Evolutionary conservation across 2,888 invertebrate species (phyloP), one percentile per base, ranked within the genome.

Genomic region (Acleris literana): DNA sequence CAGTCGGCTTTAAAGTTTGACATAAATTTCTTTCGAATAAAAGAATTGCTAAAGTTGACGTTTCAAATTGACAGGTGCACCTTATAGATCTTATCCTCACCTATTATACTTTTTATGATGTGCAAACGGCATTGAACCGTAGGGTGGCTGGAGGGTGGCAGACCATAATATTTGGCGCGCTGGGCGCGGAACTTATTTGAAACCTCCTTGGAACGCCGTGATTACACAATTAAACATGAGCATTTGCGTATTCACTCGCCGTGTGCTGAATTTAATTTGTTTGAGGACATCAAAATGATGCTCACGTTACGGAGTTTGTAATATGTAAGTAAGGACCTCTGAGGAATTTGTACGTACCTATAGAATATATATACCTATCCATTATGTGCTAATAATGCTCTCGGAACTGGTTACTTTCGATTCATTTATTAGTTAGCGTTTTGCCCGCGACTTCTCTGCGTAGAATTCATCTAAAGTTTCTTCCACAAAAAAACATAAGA

Each of bases 221-320:
- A 64, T 60, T 60, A 29, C 60, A 56, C 51, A 60, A 51, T 60
- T 20, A 65, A 49, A 33, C 54, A 54, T 58, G 39, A 54, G 71
- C 73, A 72, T 74, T 77, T 82, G 72, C 70, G 77, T 78, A 82
- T 82, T 80, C 80, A 76, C 68, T 44, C 58, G 69, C 68, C 74
- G 78, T 80, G 82, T 77, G 69, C 72, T 71, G 80, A 80, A 82
- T 84, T 72, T 75, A 77, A 83, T 84, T 83, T 79, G 72, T 72
- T 72, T 77, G 72, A 74, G 75, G 76, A 75, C 74, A 78, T 82
- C 79, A 74, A 76, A 84, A 85, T 85, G 75, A 77, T 74, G 79
- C 74, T 78, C 86, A 75, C 72, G 73, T 70, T 79, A 76, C 74
- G 75, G 48, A 18, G 9, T 46, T 52, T 33, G 52, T 63, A 68